Evolutionary conservation across 35 echinoderm and acorn worm species (phyloP).

Genomic region (Amphiura filiformis): DNA sequence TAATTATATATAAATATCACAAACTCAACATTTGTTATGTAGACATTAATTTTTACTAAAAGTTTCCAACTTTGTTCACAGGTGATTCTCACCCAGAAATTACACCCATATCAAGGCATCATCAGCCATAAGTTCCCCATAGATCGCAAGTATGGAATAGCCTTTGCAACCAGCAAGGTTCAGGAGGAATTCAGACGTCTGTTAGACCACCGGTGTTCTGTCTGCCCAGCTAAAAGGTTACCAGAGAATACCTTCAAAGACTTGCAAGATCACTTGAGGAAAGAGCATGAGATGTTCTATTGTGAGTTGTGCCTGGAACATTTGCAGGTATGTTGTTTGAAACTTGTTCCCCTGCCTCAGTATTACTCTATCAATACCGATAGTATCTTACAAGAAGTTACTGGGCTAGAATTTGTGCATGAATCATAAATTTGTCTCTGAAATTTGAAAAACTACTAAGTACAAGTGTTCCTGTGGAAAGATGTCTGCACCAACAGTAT

Average conservation of each 20-base stretch:
- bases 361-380: too few relatives aligned
- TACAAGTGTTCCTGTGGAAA: too few relatives aligned
- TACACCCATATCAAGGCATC: constrained; percentile 78
- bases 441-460: too few relatives aligned
- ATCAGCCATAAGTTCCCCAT: constrained; percentile 78
- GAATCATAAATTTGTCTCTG: too few relatives aligned
- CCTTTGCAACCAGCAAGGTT: constrained; percentile 59
- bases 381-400: too few relatives aligned
- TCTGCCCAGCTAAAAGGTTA: constrained; percentile 23
- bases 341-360: too few relatives aligned
- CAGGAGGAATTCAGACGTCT: constrained; percentile 59
- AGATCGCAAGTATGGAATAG: constrained; percentile 68
- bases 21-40: too few relatives aligned
- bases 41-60: too few relatives aligned
- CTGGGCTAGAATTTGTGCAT: too few relatives aligned
- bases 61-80: constrained; percentile 33
- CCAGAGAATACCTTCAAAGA: constrained; percentile 48
- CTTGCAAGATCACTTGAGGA: constrained; percentile 88
- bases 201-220: constrained; percentile 38
- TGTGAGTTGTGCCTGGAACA: constrained; percentile 87
- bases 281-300: constrained; percentile 81
- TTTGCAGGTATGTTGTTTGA: constrained; percentile 42
- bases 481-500: too few relatives aligned
- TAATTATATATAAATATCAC: too few relatives aligned
- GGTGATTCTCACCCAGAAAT: constrained; percentile 73